Base-by-base conservation (phyloP, 2,797 vertebrate species). In the Melanotaenia maccullochi region DNA sequence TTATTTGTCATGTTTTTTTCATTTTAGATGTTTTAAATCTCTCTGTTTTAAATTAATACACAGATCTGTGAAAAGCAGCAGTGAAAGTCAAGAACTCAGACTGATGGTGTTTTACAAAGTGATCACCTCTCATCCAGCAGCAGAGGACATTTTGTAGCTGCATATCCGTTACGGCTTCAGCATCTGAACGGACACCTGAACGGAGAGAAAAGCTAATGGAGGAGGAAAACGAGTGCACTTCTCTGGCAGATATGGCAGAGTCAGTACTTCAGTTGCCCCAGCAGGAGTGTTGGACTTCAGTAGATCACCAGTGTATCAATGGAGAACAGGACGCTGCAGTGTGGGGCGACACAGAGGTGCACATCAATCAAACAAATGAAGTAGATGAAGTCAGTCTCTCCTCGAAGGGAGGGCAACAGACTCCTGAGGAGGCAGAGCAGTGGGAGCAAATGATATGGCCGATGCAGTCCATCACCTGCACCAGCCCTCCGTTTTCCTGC, bases 151-250 rank as follows among this genome's bases (percentile, higher is more conserved):
- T 82, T 78, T 69, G 52, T 82, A 84, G 71, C 44, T 40, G 56
- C 33, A 38, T 62, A 51, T 75, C 68, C 57, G 12, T 6, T 44
- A 44, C 32, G 68, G 44, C 49, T 38, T 9, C 56, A 64, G 7
- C 42, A n/a, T 52, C 61, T 71, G 42, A 32, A 60, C 61, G 55
- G 40, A 47, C 49, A 56, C 59, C 38, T 1, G 60, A 54, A 57
- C 71, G 64, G 55, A 79, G 32, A 80, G 58, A 58, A 67, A 66
- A 20, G 65, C 83, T 75, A 61, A 93, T 93, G 93, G 93, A 91
- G 79, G 87, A 90, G 74, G 86, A 86, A 79, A 72, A 58, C 71
- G 7, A 65, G 36, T 44, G 52, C 70, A 75, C 76, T 72, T 77
- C 82, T 64, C 65, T 47, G 47, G 60, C 72, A 22, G 73, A 86